Evolutionary conservation across 2,888 invertebrate genomes (phyloP).

Genomic region (Graphium colonna): DNA sequence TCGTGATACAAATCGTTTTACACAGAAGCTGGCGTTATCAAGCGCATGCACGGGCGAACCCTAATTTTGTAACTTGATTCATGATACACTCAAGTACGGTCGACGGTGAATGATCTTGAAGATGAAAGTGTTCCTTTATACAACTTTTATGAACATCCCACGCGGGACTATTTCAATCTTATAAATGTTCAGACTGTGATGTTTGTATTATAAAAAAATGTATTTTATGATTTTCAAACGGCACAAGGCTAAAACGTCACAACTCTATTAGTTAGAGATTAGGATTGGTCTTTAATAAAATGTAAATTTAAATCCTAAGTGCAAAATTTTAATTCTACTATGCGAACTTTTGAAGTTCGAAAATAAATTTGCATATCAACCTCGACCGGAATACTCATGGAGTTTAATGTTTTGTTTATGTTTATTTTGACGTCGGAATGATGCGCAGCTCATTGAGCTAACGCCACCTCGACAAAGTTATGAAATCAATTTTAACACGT

Average conservation of each 20-base stretch:
- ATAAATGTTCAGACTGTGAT: constrained; percentile 3
- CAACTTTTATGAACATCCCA: constrained; percentile 1
- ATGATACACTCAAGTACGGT: constrained; percentile 2
- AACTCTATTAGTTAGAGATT: too few relatives aligned
- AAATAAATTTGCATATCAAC: not conserved
- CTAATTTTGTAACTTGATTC: constrained; percentile 20
- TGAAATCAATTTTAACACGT: constrained; percentile 8
- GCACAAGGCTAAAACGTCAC: too few relatives aligned
- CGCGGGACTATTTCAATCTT: constrained; percentile 13
- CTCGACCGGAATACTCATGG: constrained; percentile 12
- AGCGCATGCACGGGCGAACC: not conserved
- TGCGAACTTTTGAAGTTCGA: not conserved
- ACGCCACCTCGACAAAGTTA: constrained; percentile 9
- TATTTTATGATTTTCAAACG: too few relatives aligned
- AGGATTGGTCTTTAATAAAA: too few relatives aligned
- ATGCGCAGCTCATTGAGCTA: constrained; percentile 7
- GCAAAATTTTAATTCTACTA: too few relatives aligned
- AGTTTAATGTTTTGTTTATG: constrained; percentile 35
- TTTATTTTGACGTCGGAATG: constrained; percentile 36
- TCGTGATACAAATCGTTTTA: constrained; percentile 48
- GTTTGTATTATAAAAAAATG: not conserved
- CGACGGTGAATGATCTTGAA: not conserved
- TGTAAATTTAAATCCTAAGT: too few relatives aligned
- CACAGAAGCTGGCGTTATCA: constrained; percentile 22
- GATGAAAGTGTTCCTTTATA: constrained; percentile 1